A percentile compares a stretch with the other conserved stretches of the same genome.
Evolutionary conservation across 2,797 vertebrate genomes (phyloP).

Genomic region (Anguilla pacifica): DNA sequence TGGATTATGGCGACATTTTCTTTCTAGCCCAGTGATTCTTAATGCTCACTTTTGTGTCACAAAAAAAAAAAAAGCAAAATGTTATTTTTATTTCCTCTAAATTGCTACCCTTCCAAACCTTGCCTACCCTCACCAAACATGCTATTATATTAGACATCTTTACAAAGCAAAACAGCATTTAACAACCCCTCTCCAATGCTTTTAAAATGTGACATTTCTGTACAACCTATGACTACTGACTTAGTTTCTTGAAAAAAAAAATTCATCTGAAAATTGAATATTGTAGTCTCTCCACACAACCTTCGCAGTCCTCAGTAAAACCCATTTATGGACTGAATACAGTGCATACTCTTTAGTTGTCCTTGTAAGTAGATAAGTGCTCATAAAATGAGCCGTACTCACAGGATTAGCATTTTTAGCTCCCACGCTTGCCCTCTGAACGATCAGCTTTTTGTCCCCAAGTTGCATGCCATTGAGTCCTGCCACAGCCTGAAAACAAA

Average conservation of each 20-base stretch:
- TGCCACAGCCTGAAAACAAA: slow-evolving; percentile 65
- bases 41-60: background rate
- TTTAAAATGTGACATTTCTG: background rate
- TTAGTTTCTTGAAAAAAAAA: background rate
- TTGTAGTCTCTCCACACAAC: background rate
- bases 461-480: slow-evolving; percentile 80
- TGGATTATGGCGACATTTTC: background rate
- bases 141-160: background rate
- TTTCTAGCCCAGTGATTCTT: background rate
- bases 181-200: background rate
- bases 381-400: slow-evolving; percentile 46
- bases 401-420: slow-evolving; percentile 75
- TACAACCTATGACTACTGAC: background rate
- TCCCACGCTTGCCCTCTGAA: slow-evolving; percentile 76
- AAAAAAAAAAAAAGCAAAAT: background rate
- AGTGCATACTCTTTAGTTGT: background rate
- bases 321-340: background rate
- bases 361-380: background rate
- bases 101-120: background rate
- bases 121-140: background rate
- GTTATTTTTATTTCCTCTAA: background rate
- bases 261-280: background rate
- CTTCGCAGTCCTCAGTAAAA: background rate
- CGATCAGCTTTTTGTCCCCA: slow-evolving; percentile 78
- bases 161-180: background rate